Evolutionary conservation across 2,888 invertebrate genomes (phyloP).

Genomic region (Unio delphinus): DNA sequence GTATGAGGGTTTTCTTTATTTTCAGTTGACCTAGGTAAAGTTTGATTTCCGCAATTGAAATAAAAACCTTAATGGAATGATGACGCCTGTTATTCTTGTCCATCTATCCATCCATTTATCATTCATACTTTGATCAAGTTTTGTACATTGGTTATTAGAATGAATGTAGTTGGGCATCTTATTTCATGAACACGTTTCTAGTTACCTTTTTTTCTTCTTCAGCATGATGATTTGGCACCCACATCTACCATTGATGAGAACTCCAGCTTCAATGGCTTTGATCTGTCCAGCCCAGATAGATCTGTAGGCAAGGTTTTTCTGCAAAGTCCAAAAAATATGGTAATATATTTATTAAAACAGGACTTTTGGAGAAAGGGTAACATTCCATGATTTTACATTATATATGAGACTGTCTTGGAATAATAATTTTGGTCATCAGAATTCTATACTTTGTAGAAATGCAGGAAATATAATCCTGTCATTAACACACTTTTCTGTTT

Average conservation of each 20-base stretch:
- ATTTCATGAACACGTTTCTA: no score
- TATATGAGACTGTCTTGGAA: not conserved
- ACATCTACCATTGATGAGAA: conserved; percentile 20
- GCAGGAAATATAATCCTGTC: conserved; percentile 2
- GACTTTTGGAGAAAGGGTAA: no score
- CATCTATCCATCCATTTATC: no score
- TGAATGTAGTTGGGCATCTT: no score
- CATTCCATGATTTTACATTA: not conserved
- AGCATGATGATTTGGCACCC: conserved; percentile 36
- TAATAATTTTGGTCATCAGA: not conserved
- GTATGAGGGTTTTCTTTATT: no score
- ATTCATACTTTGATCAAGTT: no score
- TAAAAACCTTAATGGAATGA: no score
- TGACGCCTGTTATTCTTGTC: no score
- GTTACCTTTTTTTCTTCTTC: conserved; percentile 6
- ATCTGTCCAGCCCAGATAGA: conserved; percentile 39
- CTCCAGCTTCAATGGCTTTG: conserved; percentile 22
- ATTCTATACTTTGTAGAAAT: not conserved
- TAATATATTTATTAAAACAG: conserved; percentile 5
- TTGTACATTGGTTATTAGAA: no score
- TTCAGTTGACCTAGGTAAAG: no score
- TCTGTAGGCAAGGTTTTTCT: conserved; percentile 20
- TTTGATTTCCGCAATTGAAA: no score
- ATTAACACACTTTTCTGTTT: not conserved
- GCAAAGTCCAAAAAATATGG: conserved; percentile 25